These are phyloP conservation scores for Tyto alba DNA, from an alignment of 2,113 vertebrate genomes.

Conservation along the genomic window DNA sequence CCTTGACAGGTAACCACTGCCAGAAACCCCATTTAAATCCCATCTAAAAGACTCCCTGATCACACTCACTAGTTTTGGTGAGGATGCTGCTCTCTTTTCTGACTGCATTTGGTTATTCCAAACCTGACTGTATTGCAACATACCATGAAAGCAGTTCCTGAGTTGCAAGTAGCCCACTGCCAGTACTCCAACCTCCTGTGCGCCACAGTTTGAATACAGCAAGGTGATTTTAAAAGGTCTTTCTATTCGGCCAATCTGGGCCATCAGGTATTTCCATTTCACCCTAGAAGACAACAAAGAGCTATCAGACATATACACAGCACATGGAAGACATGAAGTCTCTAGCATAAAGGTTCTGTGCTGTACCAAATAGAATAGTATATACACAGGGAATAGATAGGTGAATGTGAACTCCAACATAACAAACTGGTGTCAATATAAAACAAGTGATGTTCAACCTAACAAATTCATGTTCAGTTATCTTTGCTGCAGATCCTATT, in stretches of 20 bases:
- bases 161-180: conserved; percentile 81
- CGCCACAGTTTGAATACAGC: conserved; percentile 75
- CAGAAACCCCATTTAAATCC: neutral
- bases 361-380: neutral
- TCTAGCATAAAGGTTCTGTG: neutral
- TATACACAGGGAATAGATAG: neutral
- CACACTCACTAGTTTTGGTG: neutral
- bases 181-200: conserved; percentile 47
- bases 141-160: conserved; percentile 78
- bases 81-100: neutral
- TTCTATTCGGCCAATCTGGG: conserved; percentile 74
- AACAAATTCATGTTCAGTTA: neutral
- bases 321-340: neutral
- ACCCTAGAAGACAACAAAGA: conserved; percentile 59
- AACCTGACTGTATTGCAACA: neutral
- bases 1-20: neutral
- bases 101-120: neutral
- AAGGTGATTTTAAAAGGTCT: conserved; percentile 81
- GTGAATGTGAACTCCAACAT: neutral
- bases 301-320: neutral
- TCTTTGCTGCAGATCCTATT: neutral
- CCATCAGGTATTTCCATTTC: conserved; percentile 76
- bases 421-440: neutral
- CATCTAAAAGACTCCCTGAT: neutral
- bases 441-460: neutral